Evolutionary conservation across 30 jellyfish, hydroid and myxozoan genomes (phyloP).

Genomic region (Nemopilema nomurai): DNA sequence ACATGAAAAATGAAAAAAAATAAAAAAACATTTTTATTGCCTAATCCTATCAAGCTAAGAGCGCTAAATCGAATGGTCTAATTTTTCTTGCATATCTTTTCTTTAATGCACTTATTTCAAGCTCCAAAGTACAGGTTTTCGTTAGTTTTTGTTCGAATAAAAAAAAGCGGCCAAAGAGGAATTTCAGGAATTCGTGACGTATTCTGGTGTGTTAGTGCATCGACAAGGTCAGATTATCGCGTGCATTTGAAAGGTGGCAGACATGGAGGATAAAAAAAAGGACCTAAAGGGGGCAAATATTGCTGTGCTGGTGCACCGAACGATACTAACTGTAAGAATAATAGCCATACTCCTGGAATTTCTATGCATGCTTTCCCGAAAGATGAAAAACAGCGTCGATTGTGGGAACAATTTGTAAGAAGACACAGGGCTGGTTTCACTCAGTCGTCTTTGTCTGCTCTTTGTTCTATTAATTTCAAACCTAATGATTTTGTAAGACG

Average conservation of each 20-base stretch:
- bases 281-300: slow-evolving; percentile 5
- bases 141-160: slow-evolving; percentile 14
- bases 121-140: background rate
- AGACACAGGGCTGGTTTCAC: slow-evolving; percentile 32
- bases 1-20: background rate
- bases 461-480: slow-evolving; percentile 2
- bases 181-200: slow-evolving; percentile 22
- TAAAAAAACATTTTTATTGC: background rate
- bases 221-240: background rate
- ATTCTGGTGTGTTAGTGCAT: background rate
- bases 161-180: background rate
- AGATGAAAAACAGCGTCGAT: slow-evolving; percentile 12
- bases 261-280: background rate
- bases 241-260: background rate
- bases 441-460: background rate
- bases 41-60: background rate
- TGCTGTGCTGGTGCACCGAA: slow-evolving; percentile 28
- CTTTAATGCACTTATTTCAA: background rate
- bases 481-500: slow-evolving; percentile 12
- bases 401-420: slow-evolving; percentile 24
- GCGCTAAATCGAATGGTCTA: background rate
- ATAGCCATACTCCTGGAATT: slow-evolving; percentile 7
- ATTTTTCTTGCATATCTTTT: background rate
- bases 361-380: slow-evolving; percentile 12
- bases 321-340: slow-evolving; percentile 8